Evolutionary conservation across 92 coral and sea anemone species (phyloP).

Genomic region (Parazoanthus darwini): DNA sequence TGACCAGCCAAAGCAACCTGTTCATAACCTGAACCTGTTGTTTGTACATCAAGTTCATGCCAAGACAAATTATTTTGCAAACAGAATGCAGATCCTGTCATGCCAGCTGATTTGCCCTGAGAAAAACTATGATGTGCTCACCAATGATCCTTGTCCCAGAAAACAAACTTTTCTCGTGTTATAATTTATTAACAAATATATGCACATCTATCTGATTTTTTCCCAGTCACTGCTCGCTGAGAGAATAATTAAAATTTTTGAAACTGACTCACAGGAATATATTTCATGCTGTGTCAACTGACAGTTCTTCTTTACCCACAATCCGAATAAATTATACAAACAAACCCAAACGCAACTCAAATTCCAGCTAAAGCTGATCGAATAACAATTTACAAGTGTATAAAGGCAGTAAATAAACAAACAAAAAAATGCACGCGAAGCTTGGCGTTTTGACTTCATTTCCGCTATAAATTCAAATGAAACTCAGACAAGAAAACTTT

Average conservation of each 20-base stretch:
- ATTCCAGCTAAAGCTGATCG: background rate
- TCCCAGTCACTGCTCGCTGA: background rate
- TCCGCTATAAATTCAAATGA: background rate
- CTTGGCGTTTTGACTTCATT: background rate
- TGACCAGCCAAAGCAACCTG: background rate
- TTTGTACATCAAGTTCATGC: background rate
- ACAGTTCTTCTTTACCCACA: background rate
- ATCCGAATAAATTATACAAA: background rate
- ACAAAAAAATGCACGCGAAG: conserved; percentile 1
- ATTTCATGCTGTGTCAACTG: background rate
- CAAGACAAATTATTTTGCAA: background rate
- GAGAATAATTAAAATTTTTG: background rate
- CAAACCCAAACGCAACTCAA: background rate
- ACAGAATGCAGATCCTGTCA: background rate
- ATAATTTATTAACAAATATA: too few species aligned
- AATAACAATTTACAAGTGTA: conserved; percentile 3
- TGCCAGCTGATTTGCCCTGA: background rate
- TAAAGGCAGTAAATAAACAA: conserved; percentile 15
- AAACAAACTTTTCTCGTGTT: background rate
- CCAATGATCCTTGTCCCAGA: background rate
- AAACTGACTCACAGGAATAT: background rate
- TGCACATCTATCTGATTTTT: background rate
- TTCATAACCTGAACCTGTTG: background rate
- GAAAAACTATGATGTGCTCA: background rate
- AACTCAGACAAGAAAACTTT: background rate